phyloP scores from a whole-genome alignment of 1,140 invertebrate genomes.

The Bombus vancouverensis region DNA sequence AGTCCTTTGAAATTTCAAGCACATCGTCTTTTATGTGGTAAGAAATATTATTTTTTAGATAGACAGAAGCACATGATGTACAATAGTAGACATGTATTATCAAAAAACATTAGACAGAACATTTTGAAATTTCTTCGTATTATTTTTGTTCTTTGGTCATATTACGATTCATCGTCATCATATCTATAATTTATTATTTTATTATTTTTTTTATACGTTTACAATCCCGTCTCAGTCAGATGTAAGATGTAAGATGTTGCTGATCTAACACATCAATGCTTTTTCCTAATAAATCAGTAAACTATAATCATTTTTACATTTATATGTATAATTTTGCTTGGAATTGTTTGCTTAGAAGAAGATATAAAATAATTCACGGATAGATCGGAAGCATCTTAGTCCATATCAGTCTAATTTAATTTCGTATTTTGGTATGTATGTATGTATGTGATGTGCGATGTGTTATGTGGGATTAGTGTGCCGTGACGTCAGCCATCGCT shows the following conservation, averaged over 20 bases:
- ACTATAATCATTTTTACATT: not conserved
- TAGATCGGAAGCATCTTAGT: slow-evolving; percentile 52
- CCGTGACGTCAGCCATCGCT: slow-evolving; percentile 85
- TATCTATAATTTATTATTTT: slow-evolving; percentile 13
- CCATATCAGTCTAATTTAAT: slow-evolving; percentile 55
- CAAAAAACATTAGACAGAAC: not conserved
- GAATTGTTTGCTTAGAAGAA: not conserved
- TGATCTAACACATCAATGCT: slow-evolving; percentile 41
- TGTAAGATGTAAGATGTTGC: slow-evolving; percentile 37
- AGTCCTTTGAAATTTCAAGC: slow-evolving; percentile 42
- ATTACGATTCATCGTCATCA: not conserved
- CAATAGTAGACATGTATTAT: not conserved
- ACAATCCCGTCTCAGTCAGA: not conserved
- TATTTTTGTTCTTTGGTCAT: not conserved
- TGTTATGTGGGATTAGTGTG: slow-evolving; percentile 82
- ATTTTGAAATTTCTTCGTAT: not conserved
- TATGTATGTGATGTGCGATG: slow-evolving; percentile 80
- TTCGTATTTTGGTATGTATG: slow-evolving; percentile 73
- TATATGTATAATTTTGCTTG: not conserved
- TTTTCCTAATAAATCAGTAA: not conserved
- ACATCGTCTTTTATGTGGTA: slow-evolving; percentile 60
- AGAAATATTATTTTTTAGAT: slow-evolving; percentile 45
- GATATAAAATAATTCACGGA: not conserved
- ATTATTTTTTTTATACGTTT: slow-evolving; percentile 1
- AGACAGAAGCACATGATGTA: slow-evolving; percentile 9